phyloP scores from a whole-genome alignment of 2,797 vertebrate species.

The Pangasius macronema region DNA sequence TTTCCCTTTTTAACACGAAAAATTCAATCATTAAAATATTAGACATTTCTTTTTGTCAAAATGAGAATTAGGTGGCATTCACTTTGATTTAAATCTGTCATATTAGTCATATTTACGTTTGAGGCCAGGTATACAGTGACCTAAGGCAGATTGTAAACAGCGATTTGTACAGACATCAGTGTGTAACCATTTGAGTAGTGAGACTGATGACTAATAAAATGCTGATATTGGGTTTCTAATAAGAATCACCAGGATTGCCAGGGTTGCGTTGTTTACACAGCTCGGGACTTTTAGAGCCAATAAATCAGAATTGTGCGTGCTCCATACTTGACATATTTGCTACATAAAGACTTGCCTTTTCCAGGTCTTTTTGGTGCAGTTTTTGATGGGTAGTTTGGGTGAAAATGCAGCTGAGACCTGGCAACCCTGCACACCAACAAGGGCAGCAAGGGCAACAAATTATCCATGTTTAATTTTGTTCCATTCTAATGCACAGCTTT shows the following conservation, averaged over 20 bases:
- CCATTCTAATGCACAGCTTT: background rate
- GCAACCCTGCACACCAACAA: background rate
- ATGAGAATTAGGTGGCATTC: background rate
- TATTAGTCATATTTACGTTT: background rate
- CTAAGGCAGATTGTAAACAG: background rate
- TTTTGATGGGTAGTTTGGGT: background rate
- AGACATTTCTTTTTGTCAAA: background rate
- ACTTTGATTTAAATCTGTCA: background rate
- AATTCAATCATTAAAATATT: too few species aligned
- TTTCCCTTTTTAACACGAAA: background rate
- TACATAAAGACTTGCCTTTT: background rate
- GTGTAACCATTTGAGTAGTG: background rate
- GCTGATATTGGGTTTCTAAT: background rate
- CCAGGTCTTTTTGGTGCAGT: background rate
- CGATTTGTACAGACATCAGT: background rate
- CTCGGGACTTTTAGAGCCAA: background rate
- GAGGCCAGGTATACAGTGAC: background rate
- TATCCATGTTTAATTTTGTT: background rate
- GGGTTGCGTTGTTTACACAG: too few species aligned
- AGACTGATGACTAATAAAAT: background rate
- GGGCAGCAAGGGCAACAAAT: background rate
- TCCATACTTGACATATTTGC: background rate
- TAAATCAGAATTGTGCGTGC: background rate
- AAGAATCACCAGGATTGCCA: too few species aligned
- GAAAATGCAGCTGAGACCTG: background rate